phyloP scores from a whole-genome alignment of 2,888 invertebrate genomes.

The Pinctada fucata region DNA sequence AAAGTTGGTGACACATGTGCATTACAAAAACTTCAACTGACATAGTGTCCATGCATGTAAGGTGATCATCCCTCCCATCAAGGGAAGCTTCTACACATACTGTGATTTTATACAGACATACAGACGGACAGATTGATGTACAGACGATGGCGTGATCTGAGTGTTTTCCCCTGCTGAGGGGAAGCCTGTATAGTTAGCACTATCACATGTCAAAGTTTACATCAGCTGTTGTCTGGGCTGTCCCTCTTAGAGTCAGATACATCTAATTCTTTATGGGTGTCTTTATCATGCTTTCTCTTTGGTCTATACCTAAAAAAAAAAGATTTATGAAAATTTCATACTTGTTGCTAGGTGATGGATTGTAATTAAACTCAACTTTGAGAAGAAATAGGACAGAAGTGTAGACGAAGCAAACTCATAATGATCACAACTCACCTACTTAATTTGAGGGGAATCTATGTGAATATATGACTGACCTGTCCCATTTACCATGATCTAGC shows the following conservation, averaged over 20 bases:
- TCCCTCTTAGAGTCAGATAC: neutral
- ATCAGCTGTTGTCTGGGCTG: neutral
- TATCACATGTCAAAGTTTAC: neutral
- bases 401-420: neutral
- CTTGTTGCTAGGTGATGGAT: neutral
- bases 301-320: conserved; percentile 46
- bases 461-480: conserved; percentile 77
- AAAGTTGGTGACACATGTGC: no score
- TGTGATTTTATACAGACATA: no score
- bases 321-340: neutral
- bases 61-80: no score
- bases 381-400: neutral
- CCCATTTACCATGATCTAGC: conserved; percentile 95
- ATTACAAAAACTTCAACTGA: no score
- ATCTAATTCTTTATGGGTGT: conserved; percentile 13
- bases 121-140: no score
- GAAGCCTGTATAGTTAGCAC: no score
- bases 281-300: conserved; percentile 48
- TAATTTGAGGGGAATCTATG: no score
- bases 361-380: neutral
- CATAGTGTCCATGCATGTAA: no score
- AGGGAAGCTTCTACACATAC: no score
- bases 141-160: no score
- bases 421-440: no score
- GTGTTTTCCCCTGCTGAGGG: no score